These are phyloP conservation scores for Parnassius orleans DNA, from an alignment of 2,888 invertebrate species.

Conservation along the genomic window DNA sequence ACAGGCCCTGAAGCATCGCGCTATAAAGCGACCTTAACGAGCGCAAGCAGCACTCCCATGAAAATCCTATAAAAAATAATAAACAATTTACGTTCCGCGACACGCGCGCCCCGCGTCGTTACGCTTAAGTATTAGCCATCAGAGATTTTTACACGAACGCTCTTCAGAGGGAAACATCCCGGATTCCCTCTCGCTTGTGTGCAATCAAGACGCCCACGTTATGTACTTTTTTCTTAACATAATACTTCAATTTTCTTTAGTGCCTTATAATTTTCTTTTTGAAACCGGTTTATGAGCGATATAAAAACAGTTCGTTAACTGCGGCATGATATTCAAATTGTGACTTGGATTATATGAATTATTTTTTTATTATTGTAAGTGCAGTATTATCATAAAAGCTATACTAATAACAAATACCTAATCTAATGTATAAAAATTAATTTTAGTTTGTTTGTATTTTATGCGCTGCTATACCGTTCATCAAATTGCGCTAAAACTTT, in stretches of 20 bases:
- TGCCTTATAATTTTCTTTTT: constrained; percentile 13
- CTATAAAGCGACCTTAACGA: constrained; percentile 45
- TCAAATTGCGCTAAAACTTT: no score
- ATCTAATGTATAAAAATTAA: no score
- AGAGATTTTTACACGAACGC: constrained; percentile 43
- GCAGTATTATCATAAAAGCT: no score
- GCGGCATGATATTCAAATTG: no score
- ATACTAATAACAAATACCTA: no score
- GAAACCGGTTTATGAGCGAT: constrained; percentile 4
- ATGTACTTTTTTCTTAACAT: constrained; percentile 27
- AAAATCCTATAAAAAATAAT: constrained; percentile 78
- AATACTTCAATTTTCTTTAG: constrained; percentile 17
- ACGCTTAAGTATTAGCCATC: constrained; percentile 52
- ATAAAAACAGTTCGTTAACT: not conserved
- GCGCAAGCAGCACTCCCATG: constrained; percentile 49
- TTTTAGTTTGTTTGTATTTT: no score
- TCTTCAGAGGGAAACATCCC: constrained; percentile 36
- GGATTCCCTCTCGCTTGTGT: constrained; percentile 26
- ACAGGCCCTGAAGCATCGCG: constrained; percentile 7
- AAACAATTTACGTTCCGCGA: constrained; percentile 77
- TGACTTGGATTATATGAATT: no score
- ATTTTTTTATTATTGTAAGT: no score
- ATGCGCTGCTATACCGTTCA: no score
- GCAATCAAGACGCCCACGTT: constrained; percentile 29
- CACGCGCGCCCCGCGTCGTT: constrained; percentile 65